Evolutionary conservation across 1,140 invertebrate genomes (phyloP).

Genomic region (Drosophila obscura): DNA sequence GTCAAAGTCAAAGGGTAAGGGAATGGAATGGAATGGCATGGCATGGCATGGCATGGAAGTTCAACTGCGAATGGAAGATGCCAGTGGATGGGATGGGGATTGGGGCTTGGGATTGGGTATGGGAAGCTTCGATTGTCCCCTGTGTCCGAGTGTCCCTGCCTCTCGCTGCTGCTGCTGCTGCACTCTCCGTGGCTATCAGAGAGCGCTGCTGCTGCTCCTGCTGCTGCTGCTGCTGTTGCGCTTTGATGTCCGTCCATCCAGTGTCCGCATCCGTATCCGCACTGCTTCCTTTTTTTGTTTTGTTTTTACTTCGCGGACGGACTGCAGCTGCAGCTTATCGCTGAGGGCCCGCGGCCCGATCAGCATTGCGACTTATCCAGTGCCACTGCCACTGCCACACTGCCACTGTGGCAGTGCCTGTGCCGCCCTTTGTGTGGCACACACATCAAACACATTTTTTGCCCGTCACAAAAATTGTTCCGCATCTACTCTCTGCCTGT

Average conservation of each 20-base stretch:
- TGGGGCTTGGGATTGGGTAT: not conserved
- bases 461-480: not conserved
- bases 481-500: not conserved
- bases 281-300: slow-evolving; percentile 28
- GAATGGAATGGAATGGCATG: too few species aligned
- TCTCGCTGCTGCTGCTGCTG: slow-evolving; percentile 28
- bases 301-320: not conserved
- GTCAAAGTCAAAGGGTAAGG: slow-evolving; percentile 68
- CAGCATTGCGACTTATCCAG: slow-evolving; percentile 46
- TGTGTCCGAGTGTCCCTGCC: slow-evolving; percentile 44
- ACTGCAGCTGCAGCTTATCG: slow-evolving; percentile 78
- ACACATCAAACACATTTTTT: slow-evolving; percentile 79
- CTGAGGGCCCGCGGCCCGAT: slow-evolving; percentile 57
- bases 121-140: slow-evolving; percentile 53
- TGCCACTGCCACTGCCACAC: not conserved
- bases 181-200: slow-evolving; percentile 6
- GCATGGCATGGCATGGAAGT: too few species aligned
- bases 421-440: slow-evolving; percentile 38
- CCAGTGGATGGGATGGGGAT: not conserved
- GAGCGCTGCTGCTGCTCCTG: slow-evolving; percentile 22
- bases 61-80: too few species aligned
- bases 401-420: not conserved
- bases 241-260: slow-evolving; percentile 45
- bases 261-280: slow-evolving; percentile 42
- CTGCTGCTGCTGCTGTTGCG: slow-evolving; percentile 31